Evolutionary conservation across 2,113 vertebrate genomes (phyloP).

Genomic region (Plotosus lineatus): DNA sequence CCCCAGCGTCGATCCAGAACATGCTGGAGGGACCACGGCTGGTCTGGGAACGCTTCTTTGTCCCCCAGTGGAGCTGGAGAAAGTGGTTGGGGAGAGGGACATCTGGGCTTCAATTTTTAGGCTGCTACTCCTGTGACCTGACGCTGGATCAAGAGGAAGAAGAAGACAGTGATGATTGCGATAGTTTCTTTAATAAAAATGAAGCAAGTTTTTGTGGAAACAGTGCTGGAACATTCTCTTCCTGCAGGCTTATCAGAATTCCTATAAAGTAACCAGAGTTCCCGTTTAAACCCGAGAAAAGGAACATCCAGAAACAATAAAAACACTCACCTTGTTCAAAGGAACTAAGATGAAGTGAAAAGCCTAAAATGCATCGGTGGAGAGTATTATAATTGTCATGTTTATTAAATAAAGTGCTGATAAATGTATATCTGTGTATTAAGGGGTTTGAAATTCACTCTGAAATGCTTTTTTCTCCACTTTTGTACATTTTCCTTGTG

Average conservation of each 20-base stretch:
- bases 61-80: too few relatives aligned
- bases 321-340: not conserved
- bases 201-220: not conserved
- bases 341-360: not conserved
- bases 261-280: not conserved
- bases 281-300: not conserved
- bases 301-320: not conserved
- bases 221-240: not conserved
- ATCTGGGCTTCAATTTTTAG: too few relatives aligned
- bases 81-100: too few relatives aligned
- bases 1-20: too few relatives aligned
- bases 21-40: too few relatives aligned
- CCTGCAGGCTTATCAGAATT: not conserved
- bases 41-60: too few relatives aligned
- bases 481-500: not conserved
- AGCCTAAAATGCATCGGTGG: not conserved
- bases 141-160: too few relatives aligned
- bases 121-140: too few relatives aligned
- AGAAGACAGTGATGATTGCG: too few relatives aligned
- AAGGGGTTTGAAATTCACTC: not conserved
- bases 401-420: conserved; percentile 16
- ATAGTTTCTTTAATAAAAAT: not conserved
- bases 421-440: conserved; percentile 11
- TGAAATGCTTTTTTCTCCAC: conserved; percentile 10
- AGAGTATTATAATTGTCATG: conserved; percentile 17